These are phyloP conservation scores for Caerostris darwini DNA, from an alignment of 1,140 invertebrate genomes.

Conservation along the genomic window DNA sequence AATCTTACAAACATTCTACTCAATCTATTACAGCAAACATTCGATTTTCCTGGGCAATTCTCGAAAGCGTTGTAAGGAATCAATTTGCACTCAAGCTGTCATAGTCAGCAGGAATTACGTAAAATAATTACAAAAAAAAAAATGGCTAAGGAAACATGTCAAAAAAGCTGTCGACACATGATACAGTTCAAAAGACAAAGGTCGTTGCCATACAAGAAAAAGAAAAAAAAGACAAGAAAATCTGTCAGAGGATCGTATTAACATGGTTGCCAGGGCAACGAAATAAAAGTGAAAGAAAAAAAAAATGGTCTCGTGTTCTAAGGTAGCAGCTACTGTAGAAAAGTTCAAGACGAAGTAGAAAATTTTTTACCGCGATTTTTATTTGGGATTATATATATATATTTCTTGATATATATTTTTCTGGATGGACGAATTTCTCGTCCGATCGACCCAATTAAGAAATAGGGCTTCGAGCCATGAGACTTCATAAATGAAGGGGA, in stretches of 20 bases:
- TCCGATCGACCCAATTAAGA: background rate
- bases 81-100: background rate
- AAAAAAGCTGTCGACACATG: background rate
- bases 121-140: background rate
- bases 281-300: constrained; percentile 38
- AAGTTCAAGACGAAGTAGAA: background rate
- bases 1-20: background rate
- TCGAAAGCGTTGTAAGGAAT: background rate
- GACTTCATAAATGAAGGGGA: background rate
- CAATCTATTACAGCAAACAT: background rate
- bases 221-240: too few species aligned
- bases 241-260: constrained; percentile 5
- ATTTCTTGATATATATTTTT: too few species aligned
- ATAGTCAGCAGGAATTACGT: background rate
- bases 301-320: background rate
- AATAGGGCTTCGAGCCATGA: background rate
- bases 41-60: too few species aligned
- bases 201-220: background rate
- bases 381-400: too few species aligned
- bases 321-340: background rate
- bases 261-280: constrained; percentile 26
- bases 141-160: background rate
- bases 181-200: constrained; percentile 26
- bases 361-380: constrained; percentile 30
- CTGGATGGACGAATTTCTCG: background rate